Evolutionary conservation across 2,113 vertebrate genomes (phyloP), one percentile per base, ranked within the genome.

Genomic region (Malurus melanocephalus): DNA sequence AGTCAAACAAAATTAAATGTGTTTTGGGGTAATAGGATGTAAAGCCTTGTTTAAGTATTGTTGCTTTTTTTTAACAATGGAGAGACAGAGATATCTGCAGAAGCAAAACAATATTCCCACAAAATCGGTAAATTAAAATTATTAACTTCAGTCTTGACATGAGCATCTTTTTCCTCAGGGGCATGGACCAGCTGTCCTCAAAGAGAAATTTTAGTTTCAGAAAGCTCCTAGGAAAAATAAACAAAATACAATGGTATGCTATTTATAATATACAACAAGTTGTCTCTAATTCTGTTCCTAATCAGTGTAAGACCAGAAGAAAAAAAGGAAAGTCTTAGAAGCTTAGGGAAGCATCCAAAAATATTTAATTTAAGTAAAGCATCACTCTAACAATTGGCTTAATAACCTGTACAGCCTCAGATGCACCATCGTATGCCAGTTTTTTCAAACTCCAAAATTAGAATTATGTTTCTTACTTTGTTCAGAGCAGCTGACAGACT

Each of bases 1-100:
- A 92, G 88, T 90, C 65, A 91, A 94, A 91, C 74, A 85, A 92
- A 95, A 96, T 94, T 94, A 94, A 91, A 81, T 3, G 19, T 72
- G 32, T 94, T 95, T 94, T 81, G 59, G 88, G 24, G 24, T 86
- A 96, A 94, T 92, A 92, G 92, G 84, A 89, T 51, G 21, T 80
- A 94, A 91, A 91, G 24, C 38, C 28, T 84, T 86, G 56, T 86
- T 76, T 86, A 79, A 90, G 83, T 86, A 88, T 75, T 45, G 67
- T 73, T 5, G 42, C 21, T 55, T 83, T 89, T 83, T 89, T 82
- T 75, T 67, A 10, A 76, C 52, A 87, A 75, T 52, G 17, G 46
- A 80, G 53, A 83, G 11, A 55, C 12, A 73, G 38, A n/a, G 16
- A 91, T 81, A 93, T 86, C 61, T 86, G 38, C 57, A 73, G 80